A percentile compares a stretch with the other conserved stretches of the same genome.
Evolutionary conservation across 1,140 invertebrate genomes (phyloP).

Genomic region (Nixonia krombeini): DNA sequence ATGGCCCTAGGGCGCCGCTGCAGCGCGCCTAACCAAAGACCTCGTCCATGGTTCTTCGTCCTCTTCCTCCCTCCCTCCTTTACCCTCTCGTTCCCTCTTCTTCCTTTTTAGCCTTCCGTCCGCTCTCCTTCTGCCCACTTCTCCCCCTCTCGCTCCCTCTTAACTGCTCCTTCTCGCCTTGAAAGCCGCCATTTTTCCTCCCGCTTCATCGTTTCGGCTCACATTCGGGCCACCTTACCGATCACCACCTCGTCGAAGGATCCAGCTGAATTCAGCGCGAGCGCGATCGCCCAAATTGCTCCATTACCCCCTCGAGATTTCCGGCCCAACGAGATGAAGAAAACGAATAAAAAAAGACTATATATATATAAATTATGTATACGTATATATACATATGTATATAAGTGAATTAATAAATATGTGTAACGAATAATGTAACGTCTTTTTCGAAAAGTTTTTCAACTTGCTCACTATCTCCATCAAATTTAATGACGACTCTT

Average conservation of each 20-base stretch:
- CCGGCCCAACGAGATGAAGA: too few relatives aligned
- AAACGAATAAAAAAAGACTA: too few relatives aligned
- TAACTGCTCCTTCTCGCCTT: background rate
- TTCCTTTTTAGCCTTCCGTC: slow-evolving; percentile 31
- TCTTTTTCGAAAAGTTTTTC: too few relatives aligned
- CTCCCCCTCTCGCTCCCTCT: background rate
- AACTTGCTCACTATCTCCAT: too few relatives aligned
- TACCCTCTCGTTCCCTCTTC: slow-evolving; percentile 15
- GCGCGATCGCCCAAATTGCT: slow-evolving; percentile 40
- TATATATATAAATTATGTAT: too few relatives aligned
- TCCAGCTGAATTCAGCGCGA: slow-evolving; percentile 21
- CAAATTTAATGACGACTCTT: too few relatives aligned
- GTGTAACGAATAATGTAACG: too few relatives aligned
- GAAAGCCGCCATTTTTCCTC: background rate
- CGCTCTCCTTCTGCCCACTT: too few relatives aligned
- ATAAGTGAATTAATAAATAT: too few relatives aligned
- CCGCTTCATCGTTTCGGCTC: slow-evolving; percentile 5
- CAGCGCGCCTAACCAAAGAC: slow-evolving; percentile 63
- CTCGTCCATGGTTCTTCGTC: slow-evolving; percentile 47
- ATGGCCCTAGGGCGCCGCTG: slow-evolving; percentile 67
- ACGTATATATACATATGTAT: too few relatives aligned
- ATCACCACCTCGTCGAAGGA: slow-evolving; percentile 25
- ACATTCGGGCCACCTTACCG: slow-evolving; percentile 1
- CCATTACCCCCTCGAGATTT: slow-evolving; percentile 2
- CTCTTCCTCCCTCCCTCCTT: slow-evolving; percentile 22